Evolutionary conservation across 2,888 invertebrate species (phyloP), one percentile per base, ranked within the genome.

Genomic region (Epinotia brunnichana): DNA sequence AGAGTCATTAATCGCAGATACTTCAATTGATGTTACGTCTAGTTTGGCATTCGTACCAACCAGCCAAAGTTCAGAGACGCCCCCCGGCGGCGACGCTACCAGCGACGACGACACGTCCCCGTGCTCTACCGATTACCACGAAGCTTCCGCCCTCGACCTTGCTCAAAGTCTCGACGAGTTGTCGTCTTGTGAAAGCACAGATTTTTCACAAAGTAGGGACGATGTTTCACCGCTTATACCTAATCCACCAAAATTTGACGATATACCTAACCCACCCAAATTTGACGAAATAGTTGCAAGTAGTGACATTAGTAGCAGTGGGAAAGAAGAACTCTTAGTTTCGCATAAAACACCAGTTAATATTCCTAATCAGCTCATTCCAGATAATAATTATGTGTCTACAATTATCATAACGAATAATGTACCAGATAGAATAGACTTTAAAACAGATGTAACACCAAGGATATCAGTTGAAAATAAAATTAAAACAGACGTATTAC

Each of bases 111-210:
- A 90, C 70, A 93, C 92, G 13, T 93, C 92, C 35, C 90, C 93
- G 11, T 91, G 93, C 79, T 93, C 93, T 53, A 92, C 92, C 1
- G 93, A 93, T 80, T 93, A 93, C 76, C 93, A 92, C 61, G 93
- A 93, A 81, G 93, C 93, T 9, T 93, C 93, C 13, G 92, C 93
- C 3, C 84, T 92, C 61, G 92, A 92, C 78, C 78, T 90, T 77
- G 87, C 87, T 60, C 90, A 89, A 79, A 91, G 90, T 77, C 84
- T 89, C 63, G 92, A 91, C 71, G 92, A 93, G 79, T 80, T 89
- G 21, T 92, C 93, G 61, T 85, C 87, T 80, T 85, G 86, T 85
- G 92, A 91, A 81, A 90, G 90, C 79, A 87, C 88, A 3, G 91
- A 92, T 80, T 91, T 88, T 80, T 92, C 93, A 39, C 92, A 92